Percentiles rank a stretch among this genome's conserved stretches.
Evolutionary conservation across 2,797 vertebrate genomes (phyloP).

Genomic region (Phataginus tetradactyla): DNA sequence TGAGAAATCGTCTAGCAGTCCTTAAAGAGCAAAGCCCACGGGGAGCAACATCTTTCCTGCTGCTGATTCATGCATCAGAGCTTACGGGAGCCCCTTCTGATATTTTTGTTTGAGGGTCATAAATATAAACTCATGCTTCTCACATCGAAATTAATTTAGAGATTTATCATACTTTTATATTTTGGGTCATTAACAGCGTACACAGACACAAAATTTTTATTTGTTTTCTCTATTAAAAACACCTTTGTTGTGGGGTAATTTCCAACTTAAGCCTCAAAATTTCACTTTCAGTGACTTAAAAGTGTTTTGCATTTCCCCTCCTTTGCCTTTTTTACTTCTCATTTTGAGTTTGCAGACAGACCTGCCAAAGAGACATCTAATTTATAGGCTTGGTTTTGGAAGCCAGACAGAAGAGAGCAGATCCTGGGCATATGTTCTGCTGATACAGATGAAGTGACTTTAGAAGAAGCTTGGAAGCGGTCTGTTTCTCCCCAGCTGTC

Average conservation of each 20-base stretch:
- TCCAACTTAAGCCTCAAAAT: neutral
- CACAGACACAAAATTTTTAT: neutral
- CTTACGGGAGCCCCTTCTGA: neutral
- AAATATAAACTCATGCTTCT: neutral
- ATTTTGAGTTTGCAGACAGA: slow-evolving; percentile 42
- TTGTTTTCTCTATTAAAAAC: neutral
- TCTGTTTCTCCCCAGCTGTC: slow-evolving; percentile 38
- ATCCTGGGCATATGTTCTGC: slow-evolving; percentile 53
- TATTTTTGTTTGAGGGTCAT: neutral
- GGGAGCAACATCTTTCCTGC: neutral
- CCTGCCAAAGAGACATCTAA: slow-evolving; percentile 63
- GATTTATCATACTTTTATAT: neutral
- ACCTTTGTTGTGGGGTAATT: neutral
- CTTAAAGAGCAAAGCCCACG: neutral
- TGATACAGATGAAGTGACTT: slow-evolving; percentile 46
- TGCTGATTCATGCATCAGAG: neutral
- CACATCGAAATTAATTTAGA: neutral
- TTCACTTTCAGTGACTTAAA: slow-evolving; percentile 8
- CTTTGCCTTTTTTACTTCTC: slow-evolving; percentile 52
- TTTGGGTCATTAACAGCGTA: neutral
- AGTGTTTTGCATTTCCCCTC: neutral
- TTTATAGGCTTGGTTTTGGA: slow-evolving; percentile 41
- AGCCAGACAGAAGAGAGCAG: slow-evolving; percentile 52
- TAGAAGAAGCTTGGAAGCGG: slow-evolving; percentile 1
- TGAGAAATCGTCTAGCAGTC: neutral